Conservation (phyloP, 2,888 invertebrate genomes). For the Muschampia staudingeri region DNA sequence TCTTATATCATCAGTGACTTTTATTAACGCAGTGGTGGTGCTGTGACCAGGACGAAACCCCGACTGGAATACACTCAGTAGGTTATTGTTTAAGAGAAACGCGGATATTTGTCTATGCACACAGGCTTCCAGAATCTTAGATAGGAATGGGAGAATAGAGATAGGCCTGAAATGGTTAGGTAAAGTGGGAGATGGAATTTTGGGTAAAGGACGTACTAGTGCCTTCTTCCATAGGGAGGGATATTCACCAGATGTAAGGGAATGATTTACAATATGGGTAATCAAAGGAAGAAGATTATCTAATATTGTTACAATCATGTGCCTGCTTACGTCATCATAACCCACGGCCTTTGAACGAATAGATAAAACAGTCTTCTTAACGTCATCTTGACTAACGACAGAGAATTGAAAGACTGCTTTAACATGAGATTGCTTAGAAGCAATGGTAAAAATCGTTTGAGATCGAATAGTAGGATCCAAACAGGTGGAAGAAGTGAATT, state of each 20-base stretch:
- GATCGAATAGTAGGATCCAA: no score
- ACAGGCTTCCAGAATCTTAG: slow-evolving; percentile 46
- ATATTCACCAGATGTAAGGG: slow-evolving; percentile 13
- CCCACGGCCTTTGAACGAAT: slow-evolving; percentile 30
- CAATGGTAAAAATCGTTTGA: no score
- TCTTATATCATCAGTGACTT: not conserved
- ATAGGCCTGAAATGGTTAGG: slow-evolving; percentile 33
- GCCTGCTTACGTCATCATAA: slow-evolving; percentile 6
- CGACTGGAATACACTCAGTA: slow-evolving; percentile 8
- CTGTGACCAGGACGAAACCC: slow-evolving; percentile 34
- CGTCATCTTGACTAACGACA: not conserved
- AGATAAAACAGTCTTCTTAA: not conserved
- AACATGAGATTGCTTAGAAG: no score
- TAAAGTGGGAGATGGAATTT: slow-evolving; percentile 4
- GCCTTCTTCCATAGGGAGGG: slow-evolving; percentile 39
- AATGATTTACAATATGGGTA: slow-evolving; percentile 40
- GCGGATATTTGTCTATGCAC: slow-evolving; percentile 36
- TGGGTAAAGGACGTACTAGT: slow-evolving; percentile 38
- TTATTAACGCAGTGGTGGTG: slow-evolving; percentile 4
- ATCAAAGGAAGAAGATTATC: not conserved
- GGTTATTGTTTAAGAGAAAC: slow-evolving; percentile 15
- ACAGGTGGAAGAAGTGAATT: no score
- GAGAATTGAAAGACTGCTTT: no score
- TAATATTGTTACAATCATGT: not conserved
- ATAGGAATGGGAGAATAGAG: slow-evolving; percentile 45